Evolutionary conservation across 2,797 vertebrate species (phyloP).

Genomic region (Acrossocheilus wenchowensis): DNA sequence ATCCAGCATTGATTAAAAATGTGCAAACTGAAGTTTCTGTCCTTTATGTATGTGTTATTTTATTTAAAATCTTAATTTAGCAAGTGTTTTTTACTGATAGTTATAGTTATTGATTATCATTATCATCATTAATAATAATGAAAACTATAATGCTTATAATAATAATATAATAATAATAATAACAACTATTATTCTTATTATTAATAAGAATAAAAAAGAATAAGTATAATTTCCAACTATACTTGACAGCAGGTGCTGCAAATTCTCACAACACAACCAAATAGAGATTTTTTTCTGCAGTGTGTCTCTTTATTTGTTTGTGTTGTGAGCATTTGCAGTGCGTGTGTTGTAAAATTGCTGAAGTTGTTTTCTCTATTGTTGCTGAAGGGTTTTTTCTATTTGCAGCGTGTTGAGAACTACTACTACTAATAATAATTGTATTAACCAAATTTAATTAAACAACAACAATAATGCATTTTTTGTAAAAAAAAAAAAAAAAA

Average conservation of each 20-base stretch:
- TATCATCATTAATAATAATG: not conserved
- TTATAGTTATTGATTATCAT: not conserved
- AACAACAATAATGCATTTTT: not conserved
- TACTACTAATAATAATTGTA: not conserved
- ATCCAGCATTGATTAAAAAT: not conserved
- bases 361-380: too few species aligned
- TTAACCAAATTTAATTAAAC: not conserved
- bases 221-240: not conserved
- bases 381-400: too few species aligned
- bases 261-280: too few species aligned
- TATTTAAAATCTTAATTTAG: not conserved
- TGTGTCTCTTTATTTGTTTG: too few species aligned
- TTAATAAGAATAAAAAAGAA: too few species aligned
- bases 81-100: not conserved
- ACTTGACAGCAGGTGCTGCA: not conserved
- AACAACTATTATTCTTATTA: too few species aligned
- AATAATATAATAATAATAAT: too few species aligned
- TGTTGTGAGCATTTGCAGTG: too few species aligned
- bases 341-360: too few species aligned
- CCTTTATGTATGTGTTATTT: not conserved
- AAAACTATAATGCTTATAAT: not conserved
- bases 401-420: too few species aligned
- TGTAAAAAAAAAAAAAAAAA: too few species aligned
- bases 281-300: too few species aligned
- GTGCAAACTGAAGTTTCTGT: not conserved